A percentile compares a stretch with the other conserved stretches of the same genome.
Evolutionary conservation across 2,113 vertebrate genomes (phyloP).

Genomic region (Sula dactylatra): DNA sequence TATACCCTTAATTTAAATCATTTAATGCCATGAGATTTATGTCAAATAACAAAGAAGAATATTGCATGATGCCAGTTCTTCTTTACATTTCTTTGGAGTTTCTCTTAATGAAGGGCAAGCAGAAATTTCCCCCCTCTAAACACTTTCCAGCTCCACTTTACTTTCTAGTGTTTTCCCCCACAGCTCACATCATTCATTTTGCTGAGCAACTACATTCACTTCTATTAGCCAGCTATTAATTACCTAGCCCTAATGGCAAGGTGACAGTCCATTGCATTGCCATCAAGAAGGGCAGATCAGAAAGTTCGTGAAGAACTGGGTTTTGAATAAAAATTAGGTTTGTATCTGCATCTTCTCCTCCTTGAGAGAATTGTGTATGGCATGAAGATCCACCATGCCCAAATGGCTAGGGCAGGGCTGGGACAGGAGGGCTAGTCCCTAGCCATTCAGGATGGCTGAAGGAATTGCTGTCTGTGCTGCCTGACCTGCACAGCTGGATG

Average conservation of each 20-base stretch:
- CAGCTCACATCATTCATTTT: slow-evolving; percentile 43
- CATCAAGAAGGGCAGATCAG: background rate
- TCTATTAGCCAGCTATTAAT: slow-evolving; percentile 65
- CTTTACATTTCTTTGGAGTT: slow-evolving; percentile 57
- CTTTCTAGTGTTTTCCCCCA: slow-evolving; percentile 48
- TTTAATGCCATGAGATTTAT: slow-evolving; percentile 22
- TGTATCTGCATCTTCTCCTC: background rate
- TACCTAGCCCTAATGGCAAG: slow-evolving; percentile 54
- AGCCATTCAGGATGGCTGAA: background rate
- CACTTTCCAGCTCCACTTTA: slow-evolving; percentile 43
- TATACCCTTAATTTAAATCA: slow-evolving; percentile 43
- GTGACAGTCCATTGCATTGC: background rate
- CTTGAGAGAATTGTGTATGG: background rate
- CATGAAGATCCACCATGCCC: background rate
- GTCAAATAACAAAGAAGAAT: slow-evolving; percentile 66
- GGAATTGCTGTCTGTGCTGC: background rate
- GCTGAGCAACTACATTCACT: slow-evolving; percentile 56
- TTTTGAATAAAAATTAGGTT: background rate
- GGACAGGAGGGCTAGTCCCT: background rate
- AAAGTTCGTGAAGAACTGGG: background rate
- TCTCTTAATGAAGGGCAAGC: slow-evolving; percentile 69
- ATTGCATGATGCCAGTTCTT: background rate
- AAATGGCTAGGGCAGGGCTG: background rate
- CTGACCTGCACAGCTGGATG: slow-evolving; percentile 23
- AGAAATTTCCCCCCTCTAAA: slow-evolving; percentile 52